Evolutionary conservation across 2,113 vertebrate species (phyloP).

Genomic region (Phalacrocorax brasilianus): DNA sequence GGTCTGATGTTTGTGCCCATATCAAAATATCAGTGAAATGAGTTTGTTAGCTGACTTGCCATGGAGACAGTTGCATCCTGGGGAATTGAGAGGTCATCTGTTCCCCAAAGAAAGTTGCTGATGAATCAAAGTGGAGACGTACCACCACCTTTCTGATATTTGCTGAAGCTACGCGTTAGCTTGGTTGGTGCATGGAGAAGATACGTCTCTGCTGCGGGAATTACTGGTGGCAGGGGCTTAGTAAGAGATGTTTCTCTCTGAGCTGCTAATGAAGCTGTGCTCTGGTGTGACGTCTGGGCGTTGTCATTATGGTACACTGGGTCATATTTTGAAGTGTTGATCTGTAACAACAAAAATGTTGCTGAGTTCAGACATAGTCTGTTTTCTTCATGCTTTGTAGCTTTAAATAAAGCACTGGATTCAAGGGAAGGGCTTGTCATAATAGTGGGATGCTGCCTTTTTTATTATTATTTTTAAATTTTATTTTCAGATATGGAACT

Average conservation of each 20-base stretch:
- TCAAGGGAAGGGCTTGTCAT: neutral
- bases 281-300: neutral
- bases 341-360: neutral
- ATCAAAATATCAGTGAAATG: neutral
- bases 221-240: neutral
- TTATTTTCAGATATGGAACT: neutral
- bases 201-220: neutral
- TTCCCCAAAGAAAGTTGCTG: neutral
- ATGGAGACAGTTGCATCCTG: neutral
- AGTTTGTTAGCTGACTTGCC: neutral
- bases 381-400: neutral
- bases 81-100: neutral
- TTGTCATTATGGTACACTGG: neutral
- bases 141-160: neutral
- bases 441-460: no score
- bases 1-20: neutral
- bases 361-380: neutral
- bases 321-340: neutral
- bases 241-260: neutral
- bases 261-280: neutral
- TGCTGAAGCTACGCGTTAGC: neutral
- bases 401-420: neutral
- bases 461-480: neutral
- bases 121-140: neutral
- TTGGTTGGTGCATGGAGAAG: neutral